These are phyloP conservation scores for Morpho achilles DNA, from an alignment of 2,888 invertebrate genomes.

Conservation along the genomic window DNA sequence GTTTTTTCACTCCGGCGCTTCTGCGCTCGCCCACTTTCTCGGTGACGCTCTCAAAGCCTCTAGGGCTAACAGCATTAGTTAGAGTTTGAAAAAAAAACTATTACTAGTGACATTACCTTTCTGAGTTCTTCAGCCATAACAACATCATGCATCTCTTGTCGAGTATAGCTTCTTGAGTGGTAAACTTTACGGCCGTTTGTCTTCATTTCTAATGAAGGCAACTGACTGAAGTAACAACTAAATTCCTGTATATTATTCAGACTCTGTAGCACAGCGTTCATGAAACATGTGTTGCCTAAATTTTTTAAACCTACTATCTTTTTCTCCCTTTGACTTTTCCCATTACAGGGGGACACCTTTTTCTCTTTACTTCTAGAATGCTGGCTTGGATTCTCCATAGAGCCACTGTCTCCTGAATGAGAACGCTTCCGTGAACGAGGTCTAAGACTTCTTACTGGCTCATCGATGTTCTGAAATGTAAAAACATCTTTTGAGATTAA, in stretches of 20 bases:
- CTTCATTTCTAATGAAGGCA: slow-evolving; percentile 85
- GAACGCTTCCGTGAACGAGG: slow-evolving; percentile 81
- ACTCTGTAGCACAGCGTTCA: slow-evolving; percentile 91
- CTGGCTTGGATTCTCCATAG: slow-evolving; percentile 66
- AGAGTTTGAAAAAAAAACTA: too few relatives aligned
- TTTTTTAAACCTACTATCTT: slow-evolving; percentile 87
- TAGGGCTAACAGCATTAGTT: too few relatives aligned
- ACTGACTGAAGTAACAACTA: slow-evolving; percentile 88
- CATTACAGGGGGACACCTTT: slow-evolving; percentile 54
- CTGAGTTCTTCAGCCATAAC: slow-evolving; percentile 89
- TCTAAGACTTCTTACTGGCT: slow-evolving; percentile 76
- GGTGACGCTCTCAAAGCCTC: too few relatives aligned
- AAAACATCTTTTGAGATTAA: too few relatives aligned
- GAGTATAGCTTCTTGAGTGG: slow-evolving; percentile 80
- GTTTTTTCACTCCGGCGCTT: too few relatives aligned
- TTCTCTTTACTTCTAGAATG: slow-evolving; percentile 52
- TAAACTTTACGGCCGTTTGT: slow-evolving; percentile 80
- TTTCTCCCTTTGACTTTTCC: slow-evolving; percentile 78
- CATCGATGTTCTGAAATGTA: slow-evolving; percentile 58
- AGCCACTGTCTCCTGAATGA: slow-evolving; percentile 76
- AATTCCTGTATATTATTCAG: slow-evolving; percentile 91
- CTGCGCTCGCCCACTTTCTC: too few relatives aligned
- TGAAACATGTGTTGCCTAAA: slow-evolving; percentile 91
- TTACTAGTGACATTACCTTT: slow-evolving; percentile 62
- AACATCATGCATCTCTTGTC: slow-evolving; percentile 83